Conservation (phyloP, 2,797 vertebrate species). For the Sebastes trivittatus region DNA sequence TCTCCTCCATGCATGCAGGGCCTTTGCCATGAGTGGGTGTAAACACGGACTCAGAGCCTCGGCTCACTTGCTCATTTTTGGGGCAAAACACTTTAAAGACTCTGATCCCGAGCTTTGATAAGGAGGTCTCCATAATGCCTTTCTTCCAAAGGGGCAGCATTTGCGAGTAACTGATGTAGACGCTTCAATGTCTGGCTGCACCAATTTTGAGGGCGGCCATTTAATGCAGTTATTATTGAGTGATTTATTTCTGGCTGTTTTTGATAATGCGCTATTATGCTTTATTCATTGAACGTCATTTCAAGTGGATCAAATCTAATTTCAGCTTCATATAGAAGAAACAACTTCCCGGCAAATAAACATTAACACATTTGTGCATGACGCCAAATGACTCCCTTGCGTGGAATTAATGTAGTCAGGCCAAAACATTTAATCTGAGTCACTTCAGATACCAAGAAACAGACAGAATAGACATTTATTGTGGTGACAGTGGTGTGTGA, state of each 20-base stretch:
- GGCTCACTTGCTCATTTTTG: constrained; percentile 35
- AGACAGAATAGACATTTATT: not conserved
- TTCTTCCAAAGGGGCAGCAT: constrained; percentile 41
- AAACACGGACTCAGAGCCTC: constrained; percentile 27
- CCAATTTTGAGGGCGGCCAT: constrained; percentile 59
- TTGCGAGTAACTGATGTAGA: constrained; percentile 79
- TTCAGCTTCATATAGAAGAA: constrained; percentile 55
- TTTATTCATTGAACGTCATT: constrained; percentile 45
- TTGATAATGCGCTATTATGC: constrained; percentile 43
- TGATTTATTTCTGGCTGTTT: constrained; percentile 49
- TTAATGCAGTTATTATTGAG: constrained; percentile 67
- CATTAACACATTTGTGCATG: constrained; percentile 36
- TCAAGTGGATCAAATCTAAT: constrained; percentile 58
- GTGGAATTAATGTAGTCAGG: not conserved
- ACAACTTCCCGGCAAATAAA: constrained; percentile 48
- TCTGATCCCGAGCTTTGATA: constrained; percentile 71
- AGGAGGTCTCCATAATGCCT: constrained; percentile 36
- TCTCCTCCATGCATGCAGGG: constrained; percentile 32
- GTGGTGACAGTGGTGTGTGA: not conserved
- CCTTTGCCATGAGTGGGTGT: constrained; percentile 15
- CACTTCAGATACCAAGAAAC: not conserved
- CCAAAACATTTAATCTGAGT: constrained; percentile 3
- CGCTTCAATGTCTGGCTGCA: constrained; percentile 71
- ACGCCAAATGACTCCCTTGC: constrained; percentile 29
- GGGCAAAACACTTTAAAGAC: constrained; percentile 52